phyloP scores from a whole-genome alignment of 2,797 vertebrate species.

The Nyctalus aviator region DNA sequence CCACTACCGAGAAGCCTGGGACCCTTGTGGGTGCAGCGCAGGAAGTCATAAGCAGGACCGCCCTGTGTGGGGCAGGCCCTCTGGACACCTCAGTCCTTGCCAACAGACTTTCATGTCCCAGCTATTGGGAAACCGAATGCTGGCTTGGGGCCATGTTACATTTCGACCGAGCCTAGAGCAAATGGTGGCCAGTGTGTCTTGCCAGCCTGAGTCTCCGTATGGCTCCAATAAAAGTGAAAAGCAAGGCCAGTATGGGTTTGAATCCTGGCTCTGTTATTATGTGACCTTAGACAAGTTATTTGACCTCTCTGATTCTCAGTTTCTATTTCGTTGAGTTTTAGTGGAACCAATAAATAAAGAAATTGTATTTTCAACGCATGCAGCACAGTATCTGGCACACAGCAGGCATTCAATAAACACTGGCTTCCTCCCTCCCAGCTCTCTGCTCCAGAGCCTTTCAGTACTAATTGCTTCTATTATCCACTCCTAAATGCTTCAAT shows the following conservation, averaged over 20 bases:
- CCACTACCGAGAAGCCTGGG: conserved; percentile 12
- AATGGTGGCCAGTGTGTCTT: background rate
- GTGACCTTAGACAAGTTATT: background rate
- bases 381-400: background rate
- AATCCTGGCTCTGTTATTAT: background rate
- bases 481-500: background rate
- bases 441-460: conserved; percentile 36
- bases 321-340: background rate
- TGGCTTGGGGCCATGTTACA: background rate
- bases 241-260: background rate
- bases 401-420: background rate
- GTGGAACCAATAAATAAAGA: background rate
- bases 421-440: background rate
- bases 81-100: background rate
- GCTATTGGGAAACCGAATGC: background rate
- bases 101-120: background rate
- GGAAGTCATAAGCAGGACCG: conserved; percentile 51
- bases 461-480: conserved; percentile 2
- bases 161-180: background rate
- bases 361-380: background rate
- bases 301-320: background rate
- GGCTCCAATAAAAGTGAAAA: background rate
- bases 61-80: conserved; percentile 15
- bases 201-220: background rate
- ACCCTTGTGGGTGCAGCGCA: conserved; percentile 3